These are phyloP conservation scores for Cossypha dichroa DNA, from an alignment of 2,797 vertebrate species.

Conservation along the genomic window DNA sequence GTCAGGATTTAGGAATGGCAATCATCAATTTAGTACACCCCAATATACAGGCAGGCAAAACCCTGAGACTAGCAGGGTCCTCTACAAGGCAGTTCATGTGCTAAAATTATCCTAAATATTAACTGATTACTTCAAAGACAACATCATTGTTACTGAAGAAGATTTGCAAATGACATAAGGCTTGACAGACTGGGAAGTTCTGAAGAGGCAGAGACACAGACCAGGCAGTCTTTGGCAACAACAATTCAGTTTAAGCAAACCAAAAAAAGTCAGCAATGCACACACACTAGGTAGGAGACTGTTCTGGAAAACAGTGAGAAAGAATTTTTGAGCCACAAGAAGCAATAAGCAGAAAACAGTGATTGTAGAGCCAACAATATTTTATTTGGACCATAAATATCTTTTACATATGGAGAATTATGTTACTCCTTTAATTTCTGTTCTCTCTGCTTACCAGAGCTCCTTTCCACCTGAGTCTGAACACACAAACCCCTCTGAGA, in stretches of 20 bases:
- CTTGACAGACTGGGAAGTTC: background rate
- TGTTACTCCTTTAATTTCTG: background rate
- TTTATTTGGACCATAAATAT: background rate
- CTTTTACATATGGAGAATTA: background rate
- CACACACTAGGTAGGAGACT: background rate
- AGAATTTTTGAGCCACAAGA: background rate
- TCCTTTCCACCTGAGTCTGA: background rate
- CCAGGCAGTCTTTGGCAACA: background rate
- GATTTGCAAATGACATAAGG: background rate
- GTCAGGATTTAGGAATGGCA: background rate
- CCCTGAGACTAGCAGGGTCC: background rate
- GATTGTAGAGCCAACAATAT: background rate
- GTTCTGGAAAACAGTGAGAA: background rate
- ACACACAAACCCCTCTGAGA: background rate
- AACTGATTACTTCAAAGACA: background rate
- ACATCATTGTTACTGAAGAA: background rate
- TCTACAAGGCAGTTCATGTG: fast-evolving
- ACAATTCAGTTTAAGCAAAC: background rate
- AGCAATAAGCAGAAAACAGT: background rate
- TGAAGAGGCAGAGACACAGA: background rate
- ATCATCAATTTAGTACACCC: fast-evolving
- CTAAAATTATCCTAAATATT: background rate
- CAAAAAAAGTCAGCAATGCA: background rate
- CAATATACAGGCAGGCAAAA: background rate
- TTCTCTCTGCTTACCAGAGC: background rate